Percentiles rank a stretch among this genome's conserved stretches.
These are phyloP conservation scores for Cebus imitator DNA, from an alignment of 2,113 vertebrate species.

Conservation along the genomic window DNA sequence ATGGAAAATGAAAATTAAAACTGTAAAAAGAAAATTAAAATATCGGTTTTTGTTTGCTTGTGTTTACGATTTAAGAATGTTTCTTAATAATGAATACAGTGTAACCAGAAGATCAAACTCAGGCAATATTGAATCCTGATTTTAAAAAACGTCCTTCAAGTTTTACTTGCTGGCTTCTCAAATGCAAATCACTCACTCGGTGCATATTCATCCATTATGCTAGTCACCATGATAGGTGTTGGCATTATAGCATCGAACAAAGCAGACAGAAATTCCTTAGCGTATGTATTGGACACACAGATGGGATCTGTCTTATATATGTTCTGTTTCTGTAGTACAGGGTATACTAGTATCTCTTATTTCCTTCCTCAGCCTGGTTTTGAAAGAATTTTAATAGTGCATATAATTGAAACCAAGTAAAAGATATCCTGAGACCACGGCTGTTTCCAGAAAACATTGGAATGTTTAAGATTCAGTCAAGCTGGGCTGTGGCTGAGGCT, in stretches of 20 bases:
- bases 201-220: background rate
- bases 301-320: no score
- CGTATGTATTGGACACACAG: background rate
- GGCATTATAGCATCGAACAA: background rate
- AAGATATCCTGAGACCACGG: background rate
- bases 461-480: background rate
- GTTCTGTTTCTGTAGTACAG: background rate
- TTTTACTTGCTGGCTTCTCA: background rate
- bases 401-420: background rate
- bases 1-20: conserved; percentile 68
- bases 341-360: background rate
- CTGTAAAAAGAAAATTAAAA: background rate
- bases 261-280: background rate
- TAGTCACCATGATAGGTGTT: background rate
- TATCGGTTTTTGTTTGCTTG: background rate
- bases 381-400: background rate
- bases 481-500: rapidly evolving
- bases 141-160: background rate
- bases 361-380: background rate
- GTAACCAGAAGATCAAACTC: background rate
- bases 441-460: background rate
- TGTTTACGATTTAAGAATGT: background rate
- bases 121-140: background rate
- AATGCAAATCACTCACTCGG: background rate
- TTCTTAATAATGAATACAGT: background rate